Percentiles rank a stretch among this genome's conserved stretches.
phyloP scores from a whole-genome alignment of 92 coral and sea anemone species.

The Zoanthus sociatus region DNA sequence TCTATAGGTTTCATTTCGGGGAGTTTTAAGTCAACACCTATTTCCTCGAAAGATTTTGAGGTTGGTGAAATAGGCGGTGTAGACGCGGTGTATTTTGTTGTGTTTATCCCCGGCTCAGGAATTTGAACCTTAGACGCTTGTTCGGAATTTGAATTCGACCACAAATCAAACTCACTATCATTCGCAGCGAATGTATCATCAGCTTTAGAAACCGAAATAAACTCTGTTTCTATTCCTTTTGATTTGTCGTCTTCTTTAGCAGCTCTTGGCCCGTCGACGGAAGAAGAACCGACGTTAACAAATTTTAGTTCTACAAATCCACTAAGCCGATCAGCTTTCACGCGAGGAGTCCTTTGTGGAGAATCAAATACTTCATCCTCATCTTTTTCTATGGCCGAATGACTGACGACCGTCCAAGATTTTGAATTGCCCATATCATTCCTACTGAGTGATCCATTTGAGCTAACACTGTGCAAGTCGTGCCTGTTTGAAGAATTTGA shows the following conservation, averaged over 20 bases:
- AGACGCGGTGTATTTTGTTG: slow-evolving; percentile 37
- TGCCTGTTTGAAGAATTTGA: slow-evolving; percentile 37
- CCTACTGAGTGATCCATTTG: slow-evolving; percentile 41
- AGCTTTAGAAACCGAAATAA: slow-evolving; percentile 59
- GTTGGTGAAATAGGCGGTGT: slow-evolving; percentile 87
- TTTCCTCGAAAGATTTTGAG: slow-evolving; percentile 80
- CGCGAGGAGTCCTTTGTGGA: slow-evolving; percentile 82
- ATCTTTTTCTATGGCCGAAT: neutral
- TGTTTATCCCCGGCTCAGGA: slow-evolving; percentile 44
- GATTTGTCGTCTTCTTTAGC: slow-evolving; percentile 39
- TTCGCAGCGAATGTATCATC: slow-evolving; percentile 54
- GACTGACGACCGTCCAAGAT: slow-evolving; percentile 1
- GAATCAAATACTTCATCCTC: slow-evolving; percentile 20
- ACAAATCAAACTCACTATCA: slow-evolving; percentile 60
- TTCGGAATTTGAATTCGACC: slow-evolving; percentile 37
- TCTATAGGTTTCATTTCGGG: slow-evolving; percentile 91
- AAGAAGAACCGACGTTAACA: slow-evolving; percentile 68
- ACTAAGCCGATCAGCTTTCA: slow-evolving; percentile 73
- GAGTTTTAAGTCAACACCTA: slow-evolving; percentile 86
- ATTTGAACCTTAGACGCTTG: slow-evolving; percentile 41
- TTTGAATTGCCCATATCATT: slow-evolving; percentile 14
- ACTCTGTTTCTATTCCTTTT: slow-evolving; percentile 56
- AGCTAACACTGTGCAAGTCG: slow-evolving; percentile 20
- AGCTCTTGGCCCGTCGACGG: slow-evolving; percentile 32
- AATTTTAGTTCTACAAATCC: slow-evolving; percentile 85